phyloP scores from a whole-genome alignment of 2,888 invertebrate genomes.

The Deroplatys truncata region DNA sequence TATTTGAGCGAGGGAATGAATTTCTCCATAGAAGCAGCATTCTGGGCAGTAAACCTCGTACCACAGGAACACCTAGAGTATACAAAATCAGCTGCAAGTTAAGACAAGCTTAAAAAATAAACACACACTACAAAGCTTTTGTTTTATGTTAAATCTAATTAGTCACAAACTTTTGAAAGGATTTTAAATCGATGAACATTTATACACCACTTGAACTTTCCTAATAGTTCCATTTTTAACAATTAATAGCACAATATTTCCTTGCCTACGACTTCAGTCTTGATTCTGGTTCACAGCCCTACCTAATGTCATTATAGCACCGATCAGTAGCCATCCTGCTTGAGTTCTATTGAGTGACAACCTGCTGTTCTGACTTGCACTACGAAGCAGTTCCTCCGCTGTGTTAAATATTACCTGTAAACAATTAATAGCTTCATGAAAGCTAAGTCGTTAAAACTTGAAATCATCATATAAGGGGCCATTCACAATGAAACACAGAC shows the following conservation, averaged over 20 bases:
- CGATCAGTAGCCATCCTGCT: constrained; percentile 96
- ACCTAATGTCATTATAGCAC: constrained; percentile 94
- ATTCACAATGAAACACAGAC: constrained; percentile 1
- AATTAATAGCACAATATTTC: too few relatives aligned
- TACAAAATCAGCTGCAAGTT: too few relatives aligned
- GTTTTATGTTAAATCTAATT: too few relatives aligned
- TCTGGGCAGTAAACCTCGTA: constrained; percentile 84
- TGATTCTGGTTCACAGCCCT: constrained; percentile 28
- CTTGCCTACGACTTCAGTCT: not conserved
- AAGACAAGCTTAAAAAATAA: not conserved
- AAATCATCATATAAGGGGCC: not conserved
- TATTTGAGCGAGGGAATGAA: constrained; percentile 93
- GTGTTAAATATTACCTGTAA: constrained; percentile 81
- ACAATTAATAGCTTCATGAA: not conserved
- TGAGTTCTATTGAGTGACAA: constrained; percentile 92
- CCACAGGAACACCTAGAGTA: constrained; percentile 75
- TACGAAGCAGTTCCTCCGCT: constrained; percentile 91
- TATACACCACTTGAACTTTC: too few relatives aligned
- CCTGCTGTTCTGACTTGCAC: constrained; percentile 94
- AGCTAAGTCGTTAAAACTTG: not conserved
- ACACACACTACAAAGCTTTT: not conserved
- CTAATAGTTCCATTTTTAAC: too few relatives aligned
- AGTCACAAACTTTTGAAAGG: too few relatives aligned
- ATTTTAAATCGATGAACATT: too few relatives aligned
- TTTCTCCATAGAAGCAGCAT: constrained; percentile 96